Evolutionary conservation across 2,113 vertebrate genomes (phyloP).

Genomic region (Sebastes fasciatus): DNA sequence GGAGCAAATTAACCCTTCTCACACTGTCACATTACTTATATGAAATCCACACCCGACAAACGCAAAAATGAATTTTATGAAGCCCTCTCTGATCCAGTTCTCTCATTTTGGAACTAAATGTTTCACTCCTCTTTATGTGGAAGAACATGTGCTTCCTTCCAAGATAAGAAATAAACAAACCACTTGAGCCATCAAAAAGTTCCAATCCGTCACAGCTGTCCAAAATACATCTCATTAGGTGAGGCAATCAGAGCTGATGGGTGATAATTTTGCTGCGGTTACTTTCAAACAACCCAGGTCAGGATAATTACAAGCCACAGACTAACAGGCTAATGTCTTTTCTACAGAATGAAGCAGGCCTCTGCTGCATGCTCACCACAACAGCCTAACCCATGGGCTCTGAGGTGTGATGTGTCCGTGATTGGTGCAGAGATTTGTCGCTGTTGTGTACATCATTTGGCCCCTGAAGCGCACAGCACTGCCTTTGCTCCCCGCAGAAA

Average conservation of each 20-base stretch:
- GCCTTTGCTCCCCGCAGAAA: slow-evolving; percentile 48
- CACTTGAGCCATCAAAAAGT: not conserved
- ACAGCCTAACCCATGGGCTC: slow-evolving; percentile 43
- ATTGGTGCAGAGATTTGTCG: slow-evolving; percentile 60
- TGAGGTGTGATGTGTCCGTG: slow-evolving; percentile 55
- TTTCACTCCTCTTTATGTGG: not conserved
- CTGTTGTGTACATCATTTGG: slow-evolving; percentile 36
- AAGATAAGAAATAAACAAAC: slow-evolving; percentile 1
- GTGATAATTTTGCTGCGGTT: not conserved
- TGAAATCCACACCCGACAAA: not conserved
- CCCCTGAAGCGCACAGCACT: slow-evolving; percentile 42
- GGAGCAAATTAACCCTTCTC: not conserved
- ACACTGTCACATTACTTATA: slow-evolving; percentile 3
- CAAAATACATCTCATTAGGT: not conserved
- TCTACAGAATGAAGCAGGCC: slow-evolving; percentile 29
- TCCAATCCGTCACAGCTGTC: slow-evolving; percentile 8
- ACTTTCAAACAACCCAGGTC: slow-evolving; percentile 2
- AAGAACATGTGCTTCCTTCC: not conserved
- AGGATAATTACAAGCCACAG: slow-evolving; percentile 38
- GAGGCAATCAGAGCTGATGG: not conserved
- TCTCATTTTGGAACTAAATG: not conserved
- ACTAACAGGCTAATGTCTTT: slow-evolving; percentile 45
- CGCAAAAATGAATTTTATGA: slow-evolving; percentile 8
- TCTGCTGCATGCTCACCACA: slow-evolving; percentile 31
- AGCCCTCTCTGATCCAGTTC: not conserved